Evolutionary conservation across 2,797 vertebrate genomes (phyloP), one percentile per base, ranked within the genome.

Genomic region (Cossypha polioptera): DNA sequence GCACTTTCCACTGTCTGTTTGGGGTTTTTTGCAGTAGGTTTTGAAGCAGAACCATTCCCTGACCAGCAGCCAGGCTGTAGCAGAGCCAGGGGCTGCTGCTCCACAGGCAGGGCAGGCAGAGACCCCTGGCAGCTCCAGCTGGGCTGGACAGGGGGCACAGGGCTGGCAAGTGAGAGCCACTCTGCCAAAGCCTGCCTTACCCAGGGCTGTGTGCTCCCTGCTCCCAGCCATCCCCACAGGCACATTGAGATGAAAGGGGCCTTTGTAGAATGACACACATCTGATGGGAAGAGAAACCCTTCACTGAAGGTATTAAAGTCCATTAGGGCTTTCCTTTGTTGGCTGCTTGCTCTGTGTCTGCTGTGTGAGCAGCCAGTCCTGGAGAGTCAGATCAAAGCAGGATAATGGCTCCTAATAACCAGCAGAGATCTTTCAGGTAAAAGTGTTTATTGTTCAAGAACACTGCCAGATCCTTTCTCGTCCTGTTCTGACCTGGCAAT

Each of bases 391-490:
- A 94, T 88, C 86, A 94, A 88, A 95, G 88, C 69, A 51, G 81
- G 54, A 67, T 63, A 94, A 95, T 63, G 55, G 62, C 29, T 58
- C 58, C 76, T 81, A 63, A 73, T 45, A 86, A 53, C 58, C 63
- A 88, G 87, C 69, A 80, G 48, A 92, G 55, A 53, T 47, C 63
- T 82, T 72, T 73, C 93, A 90, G 82, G 88, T 89, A 61, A 74
- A 90, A 82, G 45, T 33, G 55, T 40, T 92, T 57, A 75, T 79
- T 74, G 65, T 85, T 85, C 33, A 66, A 90, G 55, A 92, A 38
- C 48, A 35, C 24, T 54, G 15, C 50, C 80, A 58, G 68, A 62
- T 69, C n/a, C 61, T 90, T 90, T 84, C 43, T 88, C 18, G 7
- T 92, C 73, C 24, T 55, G 31, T 76, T 38, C 76, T 78, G 53